These are phyloP conservation scores for Lutraria rhynchaena DNA, from an alignment of 1,140 invertebrate genomes.

Conservation along the genomic window DNA sequence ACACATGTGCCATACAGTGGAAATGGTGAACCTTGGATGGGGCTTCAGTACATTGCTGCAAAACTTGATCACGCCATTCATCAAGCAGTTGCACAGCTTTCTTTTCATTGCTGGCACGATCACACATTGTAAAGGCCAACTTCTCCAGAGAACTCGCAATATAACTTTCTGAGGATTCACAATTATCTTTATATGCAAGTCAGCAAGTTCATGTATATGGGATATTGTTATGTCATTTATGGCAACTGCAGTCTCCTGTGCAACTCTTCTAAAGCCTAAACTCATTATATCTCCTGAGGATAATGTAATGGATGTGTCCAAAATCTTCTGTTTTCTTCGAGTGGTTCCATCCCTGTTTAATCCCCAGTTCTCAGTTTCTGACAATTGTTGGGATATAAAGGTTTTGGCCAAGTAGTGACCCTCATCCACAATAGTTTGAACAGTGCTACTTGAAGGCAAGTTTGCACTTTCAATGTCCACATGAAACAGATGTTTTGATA, in stretches of 20 bases:
- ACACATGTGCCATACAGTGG: slow-evolving; percentile 23
- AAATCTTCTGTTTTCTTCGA: slow-evolving; percentile 15
- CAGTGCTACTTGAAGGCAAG: slow-evolving; percentile 38
- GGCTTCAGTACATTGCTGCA: not conserved
- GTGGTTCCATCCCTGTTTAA: slow-evolving; percentile 17
- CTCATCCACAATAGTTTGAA: slow-evolving; percentile 14
- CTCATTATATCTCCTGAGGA: slow-evolving; percentile 17
- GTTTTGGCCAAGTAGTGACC: slow-evolving; percentile 12
- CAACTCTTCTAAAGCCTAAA: slow-evolving; percentile 15
- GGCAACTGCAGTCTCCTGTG: not conserved
- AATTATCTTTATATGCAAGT: not conserved
- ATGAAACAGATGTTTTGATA: slow-evolving; percentile 48
- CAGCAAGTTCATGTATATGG: slow-evolving; percentile 31
- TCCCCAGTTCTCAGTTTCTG: slow-evolving; percentile 18
- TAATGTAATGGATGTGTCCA: slow-evolving; percentile 23
- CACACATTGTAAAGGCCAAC: slow-evolving; percentile 20
- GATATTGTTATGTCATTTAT: slow-evolving; percentile 25
- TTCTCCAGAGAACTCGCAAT: not conserved
- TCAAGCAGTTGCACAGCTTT: not conserved
- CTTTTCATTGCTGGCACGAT: slow-evolving; percentile 38
- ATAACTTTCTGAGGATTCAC: not conserved
- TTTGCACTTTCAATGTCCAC: slow-evolving; percentile 32
- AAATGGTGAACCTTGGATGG: slow-evolving; percentile 12
- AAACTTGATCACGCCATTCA: slow-evolving; percentile 1
- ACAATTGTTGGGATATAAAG: slow-evolving; percentile 5